These are phyloP conservation scores for Daubentonia madagascariensis DNA, from an alignment of 2,113 vertebrate genomes.

Conservation along the genomic window DNA sequence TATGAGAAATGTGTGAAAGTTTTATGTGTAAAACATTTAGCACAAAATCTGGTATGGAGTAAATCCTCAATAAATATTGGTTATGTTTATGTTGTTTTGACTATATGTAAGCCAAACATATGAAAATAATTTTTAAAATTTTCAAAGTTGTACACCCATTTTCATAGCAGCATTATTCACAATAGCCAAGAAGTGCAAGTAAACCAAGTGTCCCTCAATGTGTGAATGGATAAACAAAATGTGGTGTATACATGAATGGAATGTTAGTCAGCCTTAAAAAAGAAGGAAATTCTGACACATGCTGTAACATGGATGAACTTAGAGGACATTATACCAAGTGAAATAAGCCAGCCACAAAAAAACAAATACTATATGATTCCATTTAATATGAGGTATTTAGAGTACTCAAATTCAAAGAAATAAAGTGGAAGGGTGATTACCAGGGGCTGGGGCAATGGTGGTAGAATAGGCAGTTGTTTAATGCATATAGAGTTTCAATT, in stretches of 20 bases:
- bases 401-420: neutral
- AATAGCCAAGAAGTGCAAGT: neutral
- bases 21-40: conserved; percentile 3
- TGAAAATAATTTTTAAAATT: neutral
- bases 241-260: neutral
- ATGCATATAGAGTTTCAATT: neutral
- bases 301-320: neutral
- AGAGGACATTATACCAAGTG: neutral
- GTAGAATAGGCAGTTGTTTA: neutral
- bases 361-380: neutral
- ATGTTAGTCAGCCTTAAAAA: neutral
- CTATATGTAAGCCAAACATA: neutral
- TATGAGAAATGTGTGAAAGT: neutral
- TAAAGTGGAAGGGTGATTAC: neutral
- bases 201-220: neutral
- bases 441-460: neutral
- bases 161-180: conserved; percentile 8
- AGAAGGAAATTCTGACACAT: neutral
- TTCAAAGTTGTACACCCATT: neutral
- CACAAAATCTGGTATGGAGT: neutral
- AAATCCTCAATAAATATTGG: neutral
- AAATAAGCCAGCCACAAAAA: conserved; percentile 3
- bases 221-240: neutral
- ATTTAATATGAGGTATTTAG: neutral
- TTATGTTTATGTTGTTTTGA: neutral